Evolutionary conservation across 2,797 vertebrate genomes (phyloP), one percentile per base, ranked within the genome.

Genomic region (Gallinago nigripennis): DNA sequence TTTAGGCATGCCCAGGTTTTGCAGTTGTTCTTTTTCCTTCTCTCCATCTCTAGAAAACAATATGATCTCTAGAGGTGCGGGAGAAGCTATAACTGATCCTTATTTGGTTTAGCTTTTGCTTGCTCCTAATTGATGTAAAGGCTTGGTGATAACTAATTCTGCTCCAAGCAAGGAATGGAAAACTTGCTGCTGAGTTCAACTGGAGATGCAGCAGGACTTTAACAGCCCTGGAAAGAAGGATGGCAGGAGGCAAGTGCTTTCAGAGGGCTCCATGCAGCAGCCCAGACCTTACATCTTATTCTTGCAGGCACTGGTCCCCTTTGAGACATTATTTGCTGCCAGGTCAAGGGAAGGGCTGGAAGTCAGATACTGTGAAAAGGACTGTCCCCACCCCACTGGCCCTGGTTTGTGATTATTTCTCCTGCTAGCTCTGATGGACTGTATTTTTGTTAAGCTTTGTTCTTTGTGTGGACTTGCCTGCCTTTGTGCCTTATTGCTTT

Each of bases 391-490:
- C 69, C 50, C 41, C 54, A 43, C 73, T 66, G 63, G 54, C 21
- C 23, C 50, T 84, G 63, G 60, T 65, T 81, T 85, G 70, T 85
- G 88, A 73, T 88, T 84, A 79, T 94, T 95, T 85, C 90, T 89
- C 63, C 57, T 93, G 54, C 69, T 96, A 90, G 82, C 39, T 83
- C 68, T 83, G 66, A 77, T 43, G 81, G 86, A 82, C 80, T 86
- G 86, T 87, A 45, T 51, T 95, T 94, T 93, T 89, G 85, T 96
- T 86, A 72, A 93, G 73, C 83, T 86, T 90, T 93, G 88, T 69
- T 81, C 53, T 88, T 60, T 57, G 27, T 85, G 82, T 94, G 96
- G 94, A 80, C 58, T 94, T 96, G 90, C 61, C 51, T 91, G 82
- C 78, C 76, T 95, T 90, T 94, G 75, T 82, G 91, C 79, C 48